These are phyloP conservation scores for Drosophila lowei DNA, from an alignment of 1,140 invertebrate species.

Conservation along the genomic window DNA sequence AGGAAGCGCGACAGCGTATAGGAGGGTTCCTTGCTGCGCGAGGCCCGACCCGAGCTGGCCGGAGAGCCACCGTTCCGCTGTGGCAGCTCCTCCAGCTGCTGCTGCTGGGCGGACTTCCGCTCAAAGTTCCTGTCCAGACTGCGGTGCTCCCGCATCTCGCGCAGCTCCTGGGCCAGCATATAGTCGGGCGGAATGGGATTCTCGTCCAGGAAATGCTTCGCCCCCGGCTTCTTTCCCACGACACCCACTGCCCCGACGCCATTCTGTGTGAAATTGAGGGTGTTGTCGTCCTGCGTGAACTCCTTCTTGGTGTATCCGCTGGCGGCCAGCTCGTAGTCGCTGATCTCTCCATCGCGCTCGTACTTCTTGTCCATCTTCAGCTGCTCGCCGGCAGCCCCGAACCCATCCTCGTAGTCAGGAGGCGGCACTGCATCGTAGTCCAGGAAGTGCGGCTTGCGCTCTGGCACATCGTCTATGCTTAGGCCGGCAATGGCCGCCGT, in stretches of 20 bases:
- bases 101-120: constrained; percentile 72
- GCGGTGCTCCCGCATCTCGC: constrained; percentile 76
- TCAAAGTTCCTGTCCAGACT: constrained; percentile 81
- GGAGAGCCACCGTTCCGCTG: constrained; percentile 41
- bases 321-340: constrained; percentile 80
- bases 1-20: constrained; percentile 78
- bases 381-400: constrained; percentile 62
- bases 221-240: constrained; percentile 45
- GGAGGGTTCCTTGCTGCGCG: constrained; percentile 73
- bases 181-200: constrained; percentile 82
- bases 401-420: constrained; percentile 84
- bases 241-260: constrained; percentile 14
- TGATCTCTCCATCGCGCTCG: constrained; percentile 80
- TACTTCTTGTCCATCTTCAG: constrained; percentile 82
- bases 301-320: constrained; percentile 82
- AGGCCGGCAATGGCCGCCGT: constrained; percentile 30
- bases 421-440: constrained; percentile 85
- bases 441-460: constrained; percentile 85
- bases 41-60: constrained; percentile 48
- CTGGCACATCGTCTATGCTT: constrained; percentile 56
- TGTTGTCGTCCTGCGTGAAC: constrained; percentile 81
- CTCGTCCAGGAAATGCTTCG: constrained; percentile 81
- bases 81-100: constrained; percentile 59
- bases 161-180: constrained; percentile 72
- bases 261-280: constrained; percentile 69